These are phyloP conservation scores for Grus americana DNA, from an alignment of 2,113 vertebrate species.

Conservation along the genomic window DNA sequence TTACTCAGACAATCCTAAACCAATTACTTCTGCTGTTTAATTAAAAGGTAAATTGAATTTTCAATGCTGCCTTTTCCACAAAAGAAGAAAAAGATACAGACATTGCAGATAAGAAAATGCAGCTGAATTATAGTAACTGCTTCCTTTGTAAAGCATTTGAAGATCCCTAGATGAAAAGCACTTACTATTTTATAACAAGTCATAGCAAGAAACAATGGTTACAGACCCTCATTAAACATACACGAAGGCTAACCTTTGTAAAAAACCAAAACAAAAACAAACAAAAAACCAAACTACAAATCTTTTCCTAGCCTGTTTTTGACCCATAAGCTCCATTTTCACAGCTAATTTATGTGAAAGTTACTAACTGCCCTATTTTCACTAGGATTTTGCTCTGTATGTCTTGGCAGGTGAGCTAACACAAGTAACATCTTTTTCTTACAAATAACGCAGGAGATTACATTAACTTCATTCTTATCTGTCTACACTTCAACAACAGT, in stretches of 20 bases:
- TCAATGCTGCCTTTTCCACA: not conserved
- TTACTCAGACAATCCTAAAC: not conserved
- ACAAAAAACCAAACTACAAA: too few species aligned
- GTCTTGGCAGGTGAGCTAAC: not conserved
- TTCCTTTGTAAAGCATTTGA: not conserved
- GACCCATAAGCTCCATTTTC: not conserved
- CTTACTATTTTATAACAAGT: not conserved
- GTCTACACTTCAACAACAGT: not conserved
- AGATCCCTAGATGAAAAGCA: not conserved
- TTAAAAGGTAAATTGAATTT: not conserved
- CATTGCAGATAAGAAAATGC: not conserved
- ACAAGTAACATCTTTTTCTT: not conserved
- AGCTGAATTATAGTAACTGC: not conserved
- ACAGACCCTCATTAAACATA: not conserved
- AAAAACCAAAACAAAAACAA: not conserved
- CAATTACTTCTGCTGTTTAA: not conserved
- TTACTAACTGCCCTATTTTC: not conserved
- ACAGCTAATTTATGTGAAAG: not conserved
- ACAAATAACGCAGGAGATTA: not conserved
- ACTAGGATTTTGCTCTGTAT: not conserved
- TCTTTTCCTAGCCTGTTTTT: not conserved
- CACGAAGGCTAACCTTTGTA: not conserved
- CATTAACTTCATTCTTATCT: not conserved
- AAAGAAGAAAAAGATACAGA: not conserved
- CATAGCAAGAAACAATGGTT: not conserved